Evolutionary conservation across 1,140 invertebrate species (phyloP), one percentile per base, ranked within the genome.

Genomic region (Cheumatopsyche charites): DNA sequence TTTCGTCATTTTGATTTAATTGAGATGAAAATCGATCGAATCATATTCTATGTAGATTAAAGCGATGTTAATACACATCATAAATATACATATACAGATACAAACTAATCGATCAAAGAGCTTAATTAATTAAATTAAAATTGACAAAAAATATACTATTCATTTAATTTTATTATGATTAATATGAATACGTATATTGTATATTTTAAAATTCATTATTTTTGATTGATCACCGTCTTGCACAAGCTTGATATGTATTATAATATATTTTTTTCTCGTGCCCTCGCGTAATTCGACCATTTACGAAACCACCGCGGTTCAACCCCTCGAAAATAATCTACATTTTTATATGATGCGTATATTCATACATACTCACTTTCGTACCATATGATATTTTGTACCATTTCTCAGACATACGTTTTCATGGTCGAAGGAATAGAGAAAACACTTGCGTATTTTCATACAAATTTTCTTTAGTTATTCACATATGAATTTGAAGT

Each of bases 291-390:
- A 58, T 58, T 58, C 55, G 55, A 58, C 55, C 55, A 58, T 58
- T 58, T 58, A 58, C 21, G 55, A 58, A 5, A 23, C 49, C 21
- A 9, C 55, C 55, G 9, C 1, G 11, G 5, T 5, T 17, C 47
- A 52, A 17, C 47, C 55, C 23, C 55, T 58, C 55, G 55, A 26
- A 58, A 58, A 55, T 23, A 58, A 58, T 58, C 55, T 58, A 58
- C 55, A 58, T 58, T 25, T 58, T 58, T 23, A 58, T 58, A 19
- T 58, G 49, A 7, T 21, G 2, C 9, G 29, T 36, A 36, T 36
- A 36, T 36, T 3, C 3, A 36, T 36, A 36, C 9, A 36, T 36
- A 9, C 9, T 3, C 29, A 47, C 43, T 25, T 58, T 52, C 49
- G 49, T 17, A 19, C n/a, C n/a, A 36, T 36, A 36, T 36, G 3